phyloP scores from a whole-genome alignment of 1,140 invertebrate genomes.

The Sipha flava region DNA sequence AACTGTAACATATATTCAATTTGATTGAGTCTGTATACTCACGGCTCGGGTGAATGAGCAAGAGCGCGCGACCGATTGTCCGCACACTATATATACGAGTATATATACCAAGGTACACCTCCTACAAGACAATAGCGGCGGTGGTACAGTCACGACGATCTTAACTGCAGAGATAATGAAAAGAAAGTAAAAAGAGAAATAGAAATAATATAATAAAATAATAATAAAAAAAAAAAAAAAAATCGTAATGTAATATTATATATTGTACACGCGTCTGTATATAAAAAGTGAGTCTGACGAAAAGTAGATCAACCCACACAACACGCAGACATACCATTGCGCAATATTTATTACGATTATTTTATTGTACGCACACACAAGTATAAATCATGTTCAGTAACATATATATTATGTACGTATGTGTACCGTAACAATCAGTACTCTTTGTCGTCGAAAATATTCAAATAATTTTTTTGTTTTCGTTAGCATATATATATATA shows the following conservation, averaged over 20 bases:
- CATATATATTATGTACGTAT: background rate
- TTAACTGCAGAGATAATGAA: background rate
- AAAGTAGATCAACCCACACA: constrained; percentile 12
- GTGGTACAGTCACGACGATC: background rate
- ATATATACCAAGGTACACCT: no score
- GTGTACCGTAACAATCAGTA: background rate
- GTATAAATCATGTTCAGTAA: no score
- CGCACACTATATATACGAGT: background rate
- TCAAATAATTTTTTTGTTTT: no score
- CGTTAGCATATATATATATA: no score
- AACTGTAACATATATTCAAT: no score
- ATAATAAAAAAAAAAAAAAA: background rate
- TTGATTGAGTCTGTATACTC: no score
- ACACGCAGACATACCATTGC: background rate
- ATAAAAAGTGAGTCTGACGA: background rate
- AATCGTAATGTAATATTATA: background rate
- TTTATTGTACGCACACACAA: no score
- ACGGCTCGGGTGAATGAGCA: no score
- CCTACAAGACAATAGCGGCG: background rate
- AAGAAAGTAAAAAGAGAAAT: background rate
- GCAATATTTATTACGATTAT: background rate
- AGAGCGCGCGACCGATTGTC: background rate
- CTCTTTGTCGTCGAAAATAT: no score
- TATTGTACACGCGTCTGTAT: background rate
- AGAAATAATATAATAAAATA: background rate